Conservation (phyloP, 1,140 invertebrate species). For the Dendroctonus valens region DNA sequence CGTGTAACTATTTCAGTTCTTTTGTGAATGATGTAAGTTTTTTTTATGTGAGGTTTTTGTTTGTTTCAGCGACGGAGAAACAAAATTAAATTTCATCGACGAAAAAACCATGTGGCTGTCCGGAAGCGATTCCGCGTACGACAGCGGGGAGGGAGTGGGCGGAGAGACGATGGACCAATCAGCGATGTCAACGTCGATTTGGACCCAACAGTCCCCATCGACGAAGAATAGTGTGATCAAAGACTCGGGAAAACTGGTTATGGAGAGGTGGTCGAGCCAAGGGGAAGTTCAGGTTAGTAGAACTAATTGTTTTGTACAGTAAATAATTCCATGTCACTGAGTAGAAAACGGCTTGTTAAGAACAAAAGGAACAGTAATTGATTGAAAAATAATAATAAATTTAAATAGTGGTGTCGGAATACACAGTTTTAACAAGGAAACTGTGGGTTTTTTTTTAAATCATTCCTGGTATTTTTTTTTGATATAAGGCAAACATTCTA, state of each 20-base stretch:
- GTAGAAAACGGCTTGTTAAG: too few relatives aligned
- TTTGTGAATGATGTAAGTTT: not conserved
- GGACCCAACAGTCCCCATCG: conserved; percentile 30
- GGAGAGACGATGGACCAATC: not conserved
- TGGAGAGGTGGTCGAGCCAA: conserved; percentile 38
- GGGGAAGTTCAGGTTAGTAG: conserved; percentile 43
- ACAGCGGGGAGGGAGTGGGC: conserved; percentile 9
- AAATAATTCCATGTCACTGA: not conserved
- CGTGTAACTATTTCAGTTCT: not conserved
- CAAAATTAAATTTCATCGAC: conserved; percentile 74
- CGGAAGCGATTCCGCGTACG: conserved; percentile 31
- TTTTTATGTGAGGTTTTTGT: not conserved
- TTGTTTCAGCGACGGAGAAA: conserved; percentile 58
- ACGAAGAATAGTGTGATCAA: conserved; percentile 5
- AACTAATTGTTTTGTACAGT: not conserved
- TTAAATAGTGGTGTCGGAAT: too few relatives aligned
- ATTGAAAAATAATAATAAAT: too few relatives aligned
- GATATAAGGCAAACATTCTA: too few relatives aligned
- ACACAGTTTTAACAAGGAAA: too few relatives aligned
- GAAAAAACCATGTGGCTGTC: conserved; percentile 70
- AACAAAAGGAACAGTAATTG: too few relatives aligned
- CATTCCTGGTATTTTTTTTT: too few relatives aligned
- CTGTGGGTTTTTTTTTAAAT: too few relatives aligned
- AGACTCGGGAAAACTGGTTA: not conserved
- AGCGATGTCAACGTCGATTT: conserved; percentile 7